Base-by-base conservation (phyloP, 2,113 vertebrate species). In the Cebidichthys violaceus region DNA sequence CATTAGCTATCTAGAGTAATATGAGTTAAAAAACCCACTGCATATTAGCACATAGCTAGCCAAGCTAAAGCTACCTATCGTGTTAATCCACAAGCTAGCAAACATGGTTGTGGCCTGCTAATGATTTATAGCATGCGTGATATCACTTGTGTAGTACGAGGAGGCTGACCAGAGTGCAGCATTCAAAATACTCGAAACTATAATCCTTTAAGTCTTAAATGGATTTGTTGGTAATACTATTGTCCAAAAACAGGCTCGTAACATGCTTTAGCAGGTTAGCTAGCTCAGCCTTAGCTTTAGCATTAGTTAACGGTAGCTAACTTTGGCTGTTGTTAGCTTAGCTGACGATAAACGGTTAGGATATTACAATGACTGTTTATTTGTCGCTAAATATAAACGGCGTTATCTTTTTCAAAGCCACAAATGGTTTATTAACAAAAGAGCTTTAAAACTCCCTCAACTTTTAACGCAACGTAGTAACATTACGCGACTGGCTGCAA, bases 101-200 rank as follows among this genome's bases (percentile, higher is more conserved):
- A 11, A 24, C 70, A 6, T 20, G 6, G 33, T 17, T 15, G 22
- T 3, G 82, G 87, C 88, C 89, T 90, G 45, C 39, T 75, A 45
- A 15, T 22, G 29, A 15, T 20, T 14, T 39, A 74, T 81, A 75
- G 24, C 47, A 14, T 22, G 7, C 0, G 22, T 1, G 0, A 0
- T 33, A 9, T 59, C 4, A 3, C 17, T 55, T 41, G 18, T 11
- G 3, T 2, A 2, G 1, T 10, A 31, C 1, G 11, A 31, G 4
- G 4, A 1, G 17, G 0, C 0, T 10, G 9, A 0, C 27, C 0
- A 7, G 9, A 2, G 0, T 41, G 33, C 37, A 0, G 6, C 29
- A 15, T 22, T 4, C 22, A 27, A 0, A 43, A 29, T 45, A 27
- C 0, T 15, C 0, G 0, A 54, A n/a, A 24, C 0, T 14, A 6